phyloP scores from a whole-genome alignment of 2,888 invertebrate species.

The Watsonalla cultraria region DNA sequence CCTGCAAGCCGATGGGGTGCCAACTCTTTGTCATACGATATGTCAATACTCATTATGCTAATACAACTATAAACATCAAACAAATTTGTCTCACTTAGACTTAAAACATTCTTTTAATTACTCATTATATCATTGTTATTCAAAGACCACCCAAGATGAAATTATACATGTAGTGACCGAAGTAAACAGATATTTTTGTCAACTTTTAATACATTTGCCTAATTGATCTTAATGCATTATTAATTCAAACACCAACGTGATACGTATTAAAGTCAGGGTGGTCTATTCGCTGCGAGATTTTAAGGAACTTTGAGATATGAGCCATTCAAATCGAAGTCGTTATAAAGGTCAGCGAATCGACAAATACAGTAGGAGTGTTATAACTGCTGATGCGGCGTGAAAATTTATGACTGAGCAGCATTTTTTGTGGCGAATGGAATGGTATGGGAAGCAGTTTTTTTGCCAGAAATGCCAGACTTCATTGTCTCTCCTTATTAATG shows the following conservation, averaged over 20 bases:
- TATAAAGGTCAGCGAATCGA: conserved; percentile 38
- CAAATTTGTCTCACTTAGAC: neutral
- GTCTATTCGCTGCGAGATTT: conserved; percentile 36
- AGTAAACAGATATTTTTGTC: conserved; percentile 30
- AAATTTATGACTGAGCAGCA: conserved; percentile 47
- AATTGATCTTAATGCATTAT: conserved; percentile 57
- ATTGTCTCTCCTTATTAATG: neutral
- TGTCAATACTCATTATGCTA: conserved; percentile 2
- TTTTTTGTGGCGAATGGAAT: conserved; percentile 4
- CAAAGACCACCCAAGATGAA: conserved; percentile 35
- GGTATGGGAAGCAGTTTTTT: neutral
- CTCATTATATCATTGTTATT: neutral
- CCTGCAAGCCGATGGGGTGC: neutral
- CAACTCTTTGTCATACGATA: neutral
- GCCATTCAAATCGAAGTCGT: conserved; percentile 52
- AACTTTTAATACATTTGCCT: conserved; percentile 37
- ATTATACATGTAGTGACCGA: conserved; percentile 17
- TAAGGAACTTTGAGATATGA: conserved; percentile 38
- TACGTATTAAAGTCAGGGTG: conserved; percentile 42
- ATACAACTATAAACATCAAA: neutral
- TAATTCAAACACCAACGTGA: conserved; percentile 50
- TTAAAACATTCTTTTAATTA: conserved; percentile 1
- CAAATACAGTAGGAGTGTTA: conserved; percentile 52
- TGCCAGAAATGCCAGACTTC: neutral
- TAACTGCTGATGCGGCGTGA: conserved; percentile 53